A percentile compares a stretch with the other conserved stretches of the same genome.
Evolutionary conservation across 2,888 invertebrate species (phyloP).

Genomic region (Palloptera scutellata): DNA sequence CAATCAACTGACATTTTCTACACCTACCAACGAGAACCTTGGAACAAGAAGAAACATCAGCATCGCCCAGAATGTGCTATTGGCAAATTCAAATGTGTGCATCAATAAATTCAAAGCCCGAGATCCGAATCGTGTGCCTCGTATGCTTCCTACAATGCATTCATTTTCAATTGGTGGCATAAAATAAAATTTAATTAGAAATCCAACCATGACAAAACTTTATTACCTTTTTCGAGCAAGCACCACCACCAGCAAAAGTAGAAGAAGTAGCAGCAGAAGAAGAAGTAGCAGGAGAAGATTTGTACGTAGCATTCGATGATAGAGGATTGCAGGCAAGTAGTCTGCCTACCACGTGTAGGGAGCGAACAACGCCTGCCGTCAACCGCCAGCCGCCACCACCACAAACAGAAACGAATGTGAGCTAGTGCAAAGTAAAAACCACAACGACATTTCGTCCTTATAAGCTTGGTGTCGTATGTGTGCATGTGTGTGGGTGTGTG

Average conservation of each 20-base stretch:
- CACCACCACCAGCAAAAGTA: background rate
- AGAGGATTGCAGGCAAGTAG: background rate
- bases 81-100: too few relatives aligned
- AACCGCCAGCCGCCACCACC: background rate
- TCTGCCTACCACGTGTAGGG: background rate
- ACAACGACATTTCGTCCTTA: conserved; percentile 2
- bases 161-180: conserved; percentile 24
- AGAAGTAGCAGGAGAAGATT: background rate
- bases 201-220: conserved; percentile 31
- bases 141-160: too few relatives aligned
- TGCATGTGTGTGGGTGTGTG: background rate
- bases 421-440: background rate
- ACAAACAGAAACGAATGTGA: background rate
- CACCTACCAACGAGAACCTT: conserved; percentile 36
- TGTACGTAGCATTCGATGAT: background rate
- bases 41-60: too few relatives aligned
- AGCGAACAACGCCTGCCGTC: background rate
- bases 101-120: too few relatives aligned
- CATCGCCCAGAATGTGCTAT: too few relatives aligned
- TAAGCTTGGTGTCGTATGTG: background rate
- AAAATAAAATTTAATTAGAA: conserved; percentile 31
- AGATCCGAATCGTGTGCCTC: too few relatives aligned
- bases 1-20: conserved; percentile 55
- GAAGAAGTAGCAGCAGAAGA: background rate
- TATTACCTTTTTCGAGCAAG: conserved; percentile 18